Evolutionary conservation across 2,888 invertebrate species (phyloP).

Genomic region (Euzetes globulus): DNA sequence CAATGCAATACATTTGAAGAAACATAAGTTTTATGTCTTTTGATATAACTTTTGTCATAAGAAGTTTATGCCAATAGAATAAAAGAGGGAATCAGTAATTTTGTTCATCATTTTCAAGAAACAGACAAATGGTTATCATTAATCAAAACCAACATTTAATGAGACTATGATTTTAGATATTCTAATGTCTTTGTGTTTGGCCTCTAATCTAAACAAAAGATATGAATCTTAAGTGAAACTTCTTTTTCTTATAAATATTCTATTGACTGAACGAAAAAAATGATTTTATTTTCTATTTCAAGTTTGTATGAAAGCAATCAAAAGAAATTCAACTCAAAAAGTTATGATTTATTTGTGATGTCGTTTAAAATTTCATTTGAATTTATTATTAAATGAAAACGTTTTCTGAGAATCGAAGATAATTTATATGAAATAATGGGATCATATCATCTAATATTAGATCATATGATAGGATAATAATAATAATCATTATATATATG

Average conservation of each 20-base stretch:
- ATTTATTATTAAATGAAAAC: background rate
- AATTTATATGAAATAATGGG: background rate
- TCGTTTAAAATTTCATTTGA: no score
- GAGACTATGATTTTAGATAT: background rate
- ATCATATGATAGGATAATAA: background rate
- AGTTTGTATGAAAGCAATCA: no score
- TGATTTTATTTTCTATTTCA: no score
- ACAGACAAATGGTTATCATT: constrained; percentile 12
- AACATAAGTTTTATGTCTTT: constrained; percentile 15
- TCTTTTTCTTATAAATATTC: no score
- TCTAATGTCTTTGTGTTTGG: background rate
- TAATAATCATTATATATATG: constrained; percentile 2
- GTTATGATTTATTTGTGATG: no score
- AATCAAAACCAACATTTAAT: background rate
- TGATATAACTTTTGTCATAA: background rate
- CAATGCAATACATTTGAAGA: background rate
- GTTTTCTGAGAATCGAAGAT: background rate
- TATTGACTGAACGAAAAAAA: no score
- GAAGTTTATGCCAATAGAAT: background rate
- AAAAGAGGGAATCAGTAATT: background rate
- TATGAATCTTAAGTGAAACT: no score
- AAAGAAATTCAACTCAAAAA: no score
- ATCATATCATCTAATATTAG: constrained; percentile 5
- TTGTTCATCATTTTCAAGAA: constrained; percentile 2
- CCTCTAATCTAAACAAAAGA: background rate